Base-by-base conservation (phyloP, 1,140 invertebrate genomes). In the Pteromalus puparum region DNA sequence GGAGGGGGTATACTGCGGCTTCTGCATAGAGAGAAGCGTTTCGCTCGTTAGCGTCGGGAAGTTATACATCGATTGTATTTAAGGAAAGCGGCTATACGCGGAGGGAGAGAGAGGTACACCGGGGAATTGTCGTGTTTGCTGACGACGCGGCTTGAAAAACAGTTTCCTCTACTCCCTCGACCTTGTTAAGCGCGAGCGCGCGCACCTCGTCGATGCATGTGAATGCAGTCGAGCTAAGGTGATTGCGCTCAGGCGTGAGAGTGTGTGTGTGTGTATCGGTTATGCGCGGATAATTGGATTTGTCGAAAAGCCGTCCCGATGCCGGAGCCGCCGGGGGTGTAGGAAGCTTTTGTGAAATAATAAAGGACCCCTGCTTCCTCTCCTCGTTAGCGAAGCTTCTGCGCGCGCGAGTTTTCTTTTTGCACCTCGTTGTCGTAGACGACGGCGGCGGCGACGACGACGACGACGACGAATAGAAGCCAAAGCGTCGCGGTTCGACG, bases 11-110 rank as follows among this genome's bases (percentile, higher is more conserved):
- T 34, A 10, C 15, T 15, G 46, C 46, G 46, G 46, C 46, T 48
- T 1, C 15, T 48, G 21, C 21, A 61, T 18, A 48, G 12, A 15
- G 42, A 53, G 53, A 61, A n/a, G 78, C 21, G n/a, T 48, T 72
- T 48, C 26, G 42, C 68, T 81, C 68, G 79, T 81, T 81, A 72
- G 68, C 79, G 42, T 9, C 21, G 61, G 21, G 2, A 18, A 72
- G 68, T 21, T 68, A 72, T 48, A 72, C n/a, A 72, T 72, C 79
- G 79, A 81, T 72, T 72, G 67, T 81, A 42, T 13, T 81, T 80
- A 80, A 70, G 65, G 34, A 80, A 42, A 24, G 38, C 46, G 15
- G 26, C 3, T 21, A 12, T 21, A 68, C 26, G 1, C n/a, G n/a
- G n/a, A n/a, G n/a, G n/a, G n/a, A n/a, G n/a, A n/a, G n/a, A n/a